Evolutionary conservation across 1,140 invertebrate genomes (phyloP).

Genomic region (Drosophila bocqueti): DNA sequence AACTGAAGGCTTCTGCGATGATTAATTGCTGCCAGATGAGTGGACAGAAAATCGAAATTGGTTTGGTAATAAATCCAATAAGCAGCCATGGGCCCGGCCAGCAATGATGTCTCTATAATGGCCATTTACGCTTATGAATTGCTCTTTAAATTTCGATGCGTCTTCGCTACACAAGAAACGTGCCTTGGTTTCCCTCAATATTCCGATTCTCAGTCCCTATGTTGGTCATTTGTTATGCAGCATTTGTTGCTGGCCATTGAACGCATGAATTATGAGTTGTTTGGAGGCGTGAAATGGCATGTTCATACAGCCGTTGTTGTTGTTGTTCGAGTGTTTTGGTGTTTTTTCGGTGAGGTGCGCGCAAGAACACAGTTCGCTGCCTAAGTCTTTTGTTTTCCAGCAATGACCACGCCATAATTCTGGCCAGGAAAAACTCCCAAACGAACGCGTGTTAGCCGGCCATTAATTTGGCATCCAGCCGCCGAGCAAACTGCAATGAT

Average conservation of each 20-base stretch:
- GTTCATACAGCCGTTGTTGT: conserved; percentile 56
- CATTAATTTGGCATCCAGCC: conserved; percentile 57
- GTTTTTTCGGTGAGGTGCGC: conserved; percentile 13
- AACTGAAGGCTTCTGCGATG: conserved; percentile 63
- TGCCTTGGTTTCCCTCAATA: conserved; percentile 42
- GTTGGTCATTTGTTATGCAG: conserved; percentile 77
- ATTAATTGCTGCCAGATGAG: conserved; percentile 75
- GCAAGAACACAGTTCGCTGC: conserved; percentile 63
- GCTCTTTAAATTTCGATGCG: conserved; percentile 82
- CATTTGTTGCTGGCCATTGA: conserved; percentile 69
- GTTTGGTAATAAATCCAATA: conserved; percentile 56
- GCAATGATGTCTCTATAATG: conserved; percentile 73
- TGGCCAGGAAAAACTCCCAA: conserved; percentile 25
- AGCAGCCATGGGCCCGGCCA: conserved; percentile 20
- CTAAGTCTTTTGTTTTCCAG: conserved; percentile 77
- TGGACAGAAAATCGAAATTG: conserved; percentile 71
- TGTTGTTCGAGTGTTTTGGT: conserved; percentile 5
- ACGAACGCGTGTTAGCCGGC: conserved; percentile 57
- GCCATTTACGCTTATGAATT: conserved; percentile 81
- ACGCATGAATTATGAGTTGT: conserved; percentile 78
- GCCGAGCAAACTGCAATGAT: conserved; percentile 55
- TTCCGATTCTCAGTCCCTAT: conserved; percentile 16
- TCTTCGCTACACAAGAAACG: conserved; percentile 74
- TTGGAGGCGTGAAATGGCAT: conserved; percentile 82
- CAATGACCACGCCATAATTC: conserved; percentile 36